A percentile compares a stretch with the other conserved stretches of the same genome.
These are phyloP conservation scores for Hydrocynus forskahlii DNA, from an alignment of 2,797 vertebrate species.

Conservation along the genomic window DNA sequence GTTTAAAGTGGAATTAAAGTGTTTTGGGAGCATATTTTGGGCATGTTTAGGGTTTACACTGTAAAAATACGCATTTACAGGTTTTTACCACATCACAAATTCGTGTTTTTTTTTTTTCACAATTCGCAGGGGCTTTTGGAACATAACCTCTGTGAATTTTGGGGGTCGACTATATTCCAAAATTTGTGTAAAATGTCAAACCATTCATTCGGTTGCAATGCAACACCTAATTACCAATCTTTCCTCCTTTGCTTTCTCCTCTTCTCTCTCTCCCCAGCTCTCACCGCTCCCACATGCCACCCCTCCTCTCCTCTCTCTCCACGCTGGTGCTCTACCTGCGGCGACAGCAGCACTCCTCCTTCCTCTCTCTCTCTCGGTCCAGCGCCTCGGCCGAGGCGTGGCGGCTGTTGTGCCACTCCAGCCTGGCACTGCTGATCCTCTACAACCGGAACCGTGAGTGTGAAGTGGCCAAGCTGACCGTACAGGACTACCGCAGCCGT, in stretches of 20 bases:
- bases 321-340: constrained; percentile 78
- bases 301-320: constrained; percentile 80
- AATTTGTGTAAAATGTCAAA: too few relatives aligned
- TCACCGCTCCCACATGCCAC: constrained; percentile 75
- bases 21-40: too few relatives aligned
- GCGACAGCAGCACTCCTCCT: constrained; percentile 79
- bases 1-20: too few relatives aligned
- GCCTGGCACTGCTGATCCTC: constrained; percentile 81
- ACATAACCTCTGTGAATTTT: too few relatives aligned
- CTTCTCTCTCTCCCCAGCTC: constrained; percentile 56
- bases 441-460: constrained; percentile 84
- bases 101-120: too few relatives aligned
- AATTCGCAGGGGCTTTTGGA: too few relatives aligned
- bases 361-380: constrained; percentile 74
- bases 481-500: constrained; percentile 78
- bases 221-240: neutral
- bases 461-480: constrained; percentile 81
- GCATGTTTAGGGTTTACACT: too few relatives aligned
- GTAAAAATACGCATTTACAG: too few relatives aligned
- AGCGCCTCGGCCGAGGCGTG: constrained; percentile 78
- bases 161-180: too few relatives aligned
- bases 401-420: constrained; percentile 83
- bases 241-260: neutral
- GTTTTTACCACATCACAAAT: too few relatives aligned
- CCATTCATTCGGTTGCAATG: neutral